Base-by-base conservation (phyloP, 2,888 invertebrate species). In the Saturnia pavonia region DNA sequence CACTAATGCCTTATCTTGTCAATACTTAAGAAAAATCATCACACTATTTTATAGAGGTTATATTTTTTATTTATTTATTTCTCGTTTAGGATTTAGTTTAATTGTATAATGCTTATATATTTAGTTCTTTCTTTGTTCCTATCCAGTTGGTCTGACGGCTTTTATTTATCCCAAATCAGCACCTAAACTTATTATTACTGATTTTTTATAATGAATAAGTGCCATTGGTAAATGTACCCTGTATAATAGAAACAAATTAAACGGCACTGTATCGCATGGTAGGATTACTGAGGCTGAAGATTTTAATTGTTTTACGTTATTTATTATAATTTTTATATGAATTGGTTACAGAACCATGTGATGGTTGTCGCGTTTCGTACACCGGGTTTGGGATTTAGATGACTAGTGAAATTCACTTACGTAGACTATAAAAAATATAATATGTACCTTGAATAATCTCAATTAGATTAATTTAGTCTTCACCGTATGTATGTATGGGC, bases 1-100 rank as follows among this genome's bases (percentile, higher is more conserved):
- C 89, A 88, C 88, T 88, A 88, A 88, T 89, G 92, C 92, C 92
- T 85, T 78, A 87, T 91, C 92, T 93, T 93, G 92, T 92, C 92
- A 86, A 87, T 89, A 84, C 77, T 82, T 90, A 88, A 85, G 85
- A 82, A 79, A 89, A 79, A 89, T 86, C 92, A 92, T 92, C 92
- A 91, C 92, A 92, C 80, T 91, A 88, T 85, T 81, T 79, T 84
- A 79, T 71, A 87, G 89, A 81, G 88, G 82, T 77, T 90, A 87
- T 88, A 86, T 84, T 85, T 54, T 82, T 88, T 87, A 91, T 87
- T 91, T 88, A 92, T 92, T 90, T 91, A 91, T 91, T 89, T 82
- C 81, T 89, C 74, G 77, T 76, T 82, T 90, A 89, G 89, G 88
- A 72, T 76, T 80, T 88, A 90, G 85, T 76, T 73, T 85, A 81